phyloP scores from a whole-genome alignment of 2,888 invertebrate species.

The Lasioglossum morio region DNA sequence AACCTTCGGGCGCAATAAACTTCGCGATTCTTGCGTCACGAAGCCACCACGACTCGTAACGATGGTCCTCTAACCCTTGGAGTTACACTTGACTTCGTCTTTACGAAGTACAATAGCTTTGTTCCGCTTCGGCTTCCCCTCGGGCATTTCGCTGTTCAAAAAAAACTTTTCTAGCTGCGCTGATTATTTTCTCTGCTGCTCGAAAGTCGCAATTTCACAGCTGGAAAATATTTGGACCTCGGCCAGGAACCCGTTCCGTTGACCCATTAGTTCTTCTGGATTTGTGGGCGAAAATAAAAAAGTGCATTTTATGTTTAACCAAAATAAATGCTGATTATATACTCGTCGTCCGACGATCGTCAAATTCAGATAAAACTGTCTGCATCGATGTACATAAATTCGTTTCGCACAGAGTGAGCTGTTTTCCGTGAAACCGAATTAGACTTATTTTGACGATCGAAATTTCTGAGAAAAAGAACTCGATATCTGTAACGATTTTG shows the following conservation, averaged over 20 bases:
- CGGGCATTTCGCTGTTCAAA: neutral
- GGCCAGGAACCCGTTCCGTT: neutral
- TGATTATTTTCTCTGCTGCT: neutral
- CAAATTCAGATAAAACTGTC: too few species aligned
- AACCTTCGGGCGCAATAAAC: conserved; percentile 54
- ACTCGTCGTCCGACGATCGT: too few species aligned
- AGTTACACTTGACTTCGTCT: neutral
- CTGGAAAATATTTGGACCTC: neutral
- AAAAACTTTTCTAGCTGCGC: neutral
- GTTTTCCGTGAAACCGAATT: neutral
- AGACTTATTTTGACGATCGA: neutral
- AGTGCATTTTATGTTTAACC: too few species aligned
- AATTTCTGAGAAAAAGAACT: neutral
- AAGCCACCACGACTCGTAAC: conserved; percentile 18
- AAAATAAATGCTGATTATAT: too few species aligned
- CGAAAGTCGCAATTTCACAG: neutral
- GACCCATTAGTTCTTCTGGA: neutral
- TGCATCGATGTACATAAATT: too few species aligned
- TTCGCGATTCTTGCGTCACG: conserved; percentile 60
- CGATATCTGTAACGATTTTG: neutral
- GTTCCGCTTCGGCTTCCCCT: neutral
- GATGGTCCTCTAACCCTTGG: neutral
- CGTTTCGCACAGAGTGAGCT: too few species aligned
- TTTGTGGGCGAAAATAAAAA: neutral
- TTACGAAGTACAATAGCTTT: neutral